Conservation (phyloP, 2,797 vertebrate species). For the Synanceia verrucosa region DNA sequence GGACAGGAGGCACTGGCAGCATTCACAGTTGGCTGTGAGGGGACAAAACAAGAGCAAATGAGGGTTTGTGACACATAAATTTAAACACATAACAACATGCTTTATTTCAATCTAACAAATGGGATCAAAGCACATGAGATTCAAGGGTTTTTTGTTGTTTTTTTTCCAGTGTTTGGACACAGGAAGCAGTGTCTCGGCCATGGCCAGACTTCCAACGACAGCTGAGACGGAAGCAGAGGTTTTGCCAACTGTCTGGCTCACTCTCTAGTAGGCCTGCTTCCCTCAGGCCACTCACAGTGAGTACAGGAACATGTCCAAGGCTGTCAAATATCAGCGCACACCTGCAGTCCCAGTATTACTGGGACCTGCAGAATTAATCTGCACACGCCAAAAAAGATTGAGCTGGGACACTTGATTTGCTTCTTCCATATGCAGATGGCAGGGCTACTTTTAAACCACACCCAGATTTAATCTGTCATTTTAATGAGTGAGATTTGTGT, state of each 20-base stretch:
- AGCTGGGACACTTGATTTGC: slow-evolving; percentile 2
- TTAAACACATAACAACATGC: slow-evolving; percentile 29
- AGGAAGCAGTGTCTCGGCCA: slow-evolving; percentile 61
- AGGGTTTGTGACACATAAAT: neutral
- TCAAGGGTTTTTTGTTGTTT: slow-evolving; percentile 4
- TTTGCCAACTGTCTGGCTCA: slow-evolving; percentile 72
- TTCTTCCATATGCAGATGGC: slow-evolving; percentile 24
- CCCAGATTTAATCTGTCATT: neutral
- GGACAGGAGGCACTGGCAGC: slow-evolving; percentile 14
- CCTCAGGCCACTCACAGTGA: slow-evolving; percentile 72
- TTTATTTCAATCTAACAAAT: slow-evolving; percentile 55
- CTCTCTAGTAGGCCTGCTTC: slow-evolving; percentile 64
- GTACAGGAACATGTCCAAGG: slow-evolving; percentile 63
- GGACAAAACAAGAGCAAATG: neutral
- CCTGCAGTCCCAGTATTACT: neutral
- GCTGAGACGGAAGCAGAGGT: slow-evolving; percentile 64
- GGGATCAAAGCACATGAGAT: slow-evolving; percentile 38
- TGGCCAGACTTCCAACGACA: slow-evolving; percentile 66
- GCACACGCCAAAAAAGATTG: neutral
- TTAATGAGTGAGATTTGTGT: neutral
- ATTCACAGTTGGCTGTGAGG: slow-evolving; percentile 12
- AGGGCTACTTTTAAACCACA: neutral
- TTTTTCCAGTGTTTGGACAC: slow-evolving; percentile 52
- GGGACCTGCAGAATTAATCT: neutral
- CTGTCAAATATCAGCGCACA: slow-evolving; percentile 65